Conservation (phyloP, 2,888 invertebrate species). For the Caenorhabditis wallacei region DNA sequence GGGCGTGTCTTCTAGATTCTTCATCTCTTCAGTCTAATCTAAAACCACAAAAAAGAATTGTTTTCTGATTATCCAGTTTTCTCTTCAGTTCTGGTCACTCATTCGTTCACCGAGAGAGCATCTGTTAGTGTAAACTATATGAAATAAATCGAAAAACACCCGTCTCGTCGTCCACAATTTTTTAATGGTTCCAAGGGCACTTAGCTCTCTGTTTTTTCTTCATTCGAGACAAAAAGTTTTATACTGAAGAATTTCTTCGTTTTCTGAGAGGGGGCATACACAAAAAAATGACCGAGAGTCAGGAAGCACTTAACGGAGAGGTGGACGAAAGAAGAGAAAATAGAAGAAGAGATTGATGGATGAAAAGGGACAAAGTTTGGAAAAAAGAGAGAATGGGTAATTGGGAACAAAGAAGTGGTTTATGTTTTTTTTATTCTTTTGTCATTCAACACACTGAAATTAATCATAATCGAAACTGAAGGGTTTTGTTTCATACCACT, state of each 20-base stretch:
- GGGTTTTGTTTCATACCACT: too few relatives aligned
- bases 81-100: slow-evolving; percentile 28
- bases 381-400: slow-evolving; percentile 9
- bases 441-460: background rate
- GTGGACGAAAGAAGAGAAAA: too few relatives aligned
- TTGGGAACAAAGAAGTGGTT: slow-evolving; percentile 10
- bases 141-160: slow-evolving; percentile 22
- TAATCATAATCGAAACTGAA: too few relatives aligned
- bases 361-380: slow-evolving; percentile 32
- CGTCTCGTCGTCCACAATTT: background rate
- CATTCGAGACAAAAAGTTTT: slow-evolving; percentile 23
- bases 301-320: slow-evolving; percentile 45
- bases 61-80: slow-evolving; percentile 17
- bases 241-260: slow-evolving; percentile 10
- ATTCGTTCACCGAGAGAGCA: background rate
- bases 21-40: too few relatives aligned
- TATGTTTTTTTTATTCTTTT: background rate
- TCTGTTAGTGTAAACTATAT: slow-evolving; percentile 50
- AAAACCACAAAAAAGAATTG: slow-evolving; percentile 10
- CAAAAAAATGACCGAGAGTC: slow-evolving; percentile 43
- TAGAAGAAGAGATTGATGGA: slow-evolving; percentile 49
- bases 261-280: background rate
- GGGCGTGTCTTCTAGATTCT: too few relatives aligned
- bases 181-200: slow-evolving; percentile 51
- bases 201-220: slow-evolving; percentile 15